Evolutionary conservation across 2,888 invertebrate species (phyloP).

Genomic region (Pogonocherus hispidulus): DNA sequence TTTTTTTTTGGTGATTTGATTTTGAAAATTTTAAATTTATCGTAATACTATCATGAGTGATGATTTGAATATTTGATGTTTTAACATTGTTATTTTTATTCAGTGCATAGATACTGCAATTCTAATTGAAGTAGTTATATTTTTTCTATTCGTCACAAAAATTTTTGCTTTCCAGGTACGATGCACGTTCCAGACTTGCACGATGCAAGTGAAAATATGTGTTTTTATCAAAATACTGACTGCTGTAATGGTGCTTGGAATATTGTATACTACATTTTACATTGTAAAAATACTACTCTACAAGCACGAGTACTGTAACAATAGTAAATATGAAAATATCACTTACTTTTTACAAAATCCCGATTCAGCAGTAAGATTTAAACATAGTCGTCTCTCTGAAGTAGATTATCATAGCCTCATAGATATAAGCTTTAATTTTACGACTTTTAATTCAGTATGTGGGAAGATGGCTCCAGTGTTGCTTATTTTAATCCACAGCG

Average conservation of each 20-base stretch:
- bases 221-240: too few species aligned
- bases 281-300: not conserved
- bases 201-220: not conserved
- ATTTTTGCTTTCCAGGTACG: not conserved
- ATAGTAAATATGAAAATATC: conserved; percentile 5
- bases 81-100: too few species aligned
- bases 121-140: too few species aligned
- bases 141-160: too few species aligned
- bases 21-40: too few species aligned
- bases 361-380: conserved; percentile 3
- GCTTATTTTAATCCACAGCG: conserved; percentile 78
- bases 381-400: conserved; percentile 36
- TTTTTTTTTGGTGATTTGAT: too few species aligned
- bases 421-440: conserved; percentile 42
- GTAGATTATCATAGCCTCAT: conserved; percentile 47
- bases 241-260: not conserved
- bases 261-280: not conserved
- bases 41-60: too few species aligned
- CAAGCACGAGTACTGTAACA: not conserved
- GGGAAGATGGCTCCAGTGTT: conserved; percentile 64
- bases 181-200: not conserved
- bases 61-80: too few species aligned
- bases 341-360: not conserved
- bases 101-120: too few species aligned
- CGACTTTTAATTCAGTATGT: conserved; percentile 37